These are phyloP conservation scores for Ischnura elegans DNA, from an alignment of 2,888 invertebrate genomes.

Conservation along the genomic window DNA sequence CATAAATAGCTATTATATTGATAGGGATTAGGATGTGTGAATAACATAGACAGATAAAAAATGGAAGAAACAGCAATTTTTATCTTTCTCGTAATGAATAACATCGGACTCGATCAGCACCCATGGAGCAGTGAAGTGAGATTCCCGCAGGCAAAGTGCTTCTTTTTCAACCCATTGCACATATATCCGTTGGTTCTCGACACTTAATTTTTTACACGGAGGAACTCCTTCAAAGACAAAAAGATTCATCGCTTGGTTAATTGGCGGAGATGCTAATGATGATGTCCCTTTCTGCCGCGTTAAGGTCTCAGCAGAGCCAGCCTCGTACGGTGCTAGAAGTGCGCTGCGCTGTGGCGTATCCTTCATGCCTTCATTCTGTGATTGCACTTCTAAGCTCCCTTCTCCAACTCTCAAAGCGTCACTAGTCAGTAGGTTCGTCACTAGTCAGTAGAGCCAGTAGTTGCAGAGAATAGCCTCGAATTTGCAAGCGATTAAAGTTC, in stretches of 20 bases:
- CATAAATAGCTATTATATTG: no score
- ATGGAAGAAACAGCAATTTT: no score
- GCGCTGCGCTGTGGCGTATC: not conserved
- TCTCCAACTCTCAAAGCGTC: no score
- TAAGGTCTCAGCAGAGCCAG: not conserved
- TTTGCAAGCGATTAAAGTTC: not conserved
- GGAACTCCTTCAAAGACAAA: not conserved
- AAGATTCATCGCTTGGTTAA: not conserved
- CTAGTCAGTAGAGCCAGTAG: no score
- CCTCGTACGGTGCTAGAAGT: not conserved
- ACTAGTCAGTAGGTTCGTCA: no score
- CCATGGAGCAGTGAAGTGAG: not conserved
- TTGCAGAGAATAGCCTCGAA: not conserved
- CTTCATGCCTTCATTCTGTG: not conserved
- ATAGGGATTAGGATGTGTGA: no score
- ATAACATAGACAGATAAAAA: no score
- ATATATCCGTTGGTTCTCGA: not conserved
- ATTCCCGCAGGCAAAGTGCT: not conserved
- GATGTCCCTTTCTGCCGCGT: not conserved
- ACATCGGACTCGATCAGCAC: not conserved
- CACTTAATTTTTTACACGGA: not conserved
- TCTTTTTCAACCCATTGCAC: not conserved
- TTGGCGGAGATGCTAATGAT: not conserved
- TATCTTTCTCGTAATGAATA: no score
- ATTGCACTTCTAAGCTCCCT: no score